Percentiles rank a stretch among this genome's conserved stretches.
Evolutionary conservation across 2,113 vertebrate genomes (phyloP).

Genomic region (Oxygymnocypris stewartii): DNA sequence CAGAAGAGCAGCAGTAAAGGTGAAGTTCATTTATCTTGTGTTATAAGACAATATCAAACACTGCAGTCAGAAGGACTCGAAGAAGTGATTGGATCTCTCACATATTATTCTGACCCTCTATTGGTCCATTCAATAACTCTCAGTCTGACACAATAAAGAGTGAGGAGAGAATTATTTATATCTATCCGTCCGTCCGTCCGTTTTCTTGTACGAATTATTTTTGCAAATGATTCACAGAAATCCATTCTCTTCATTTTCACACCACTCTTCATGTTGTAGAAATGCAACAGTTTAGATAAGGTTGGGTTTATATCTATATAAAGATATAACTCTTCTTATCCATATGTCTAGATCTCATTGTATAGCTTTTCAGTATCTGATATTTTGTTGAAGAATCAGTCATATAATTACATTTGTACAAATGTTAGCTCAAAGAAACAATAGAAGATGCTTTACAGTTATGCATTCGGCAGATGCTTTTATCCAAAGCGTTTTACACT

Average conservation of each 20-base stretch:
- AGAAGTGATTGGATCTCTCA: conserved; percentile 12
- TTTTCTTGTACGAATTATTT: too few relatives aligned
- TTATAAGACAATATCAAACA: not conserved
- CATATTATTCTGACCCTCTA: not conserved
- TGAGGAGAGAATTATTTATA: not conserved
- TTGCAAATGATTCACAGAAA: too few relatives aligned
- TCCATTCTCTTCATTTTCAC: too few relatives aligned
- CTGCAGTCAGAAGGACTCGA: conserved; percentile 13
- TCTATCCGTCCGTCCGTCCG: not conserved
- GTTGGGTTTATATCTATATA: not conserved
- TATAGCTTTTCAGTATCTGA: too few relatives aligned
- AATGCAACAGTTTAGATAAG: not conserved
- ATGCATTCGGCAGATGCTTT: not conserved
- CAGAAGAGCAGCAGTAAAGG: conserved; percentile 26
- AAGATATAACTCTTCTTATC: not conserved
- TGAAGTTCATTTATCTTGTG: conserved; percentile 31
- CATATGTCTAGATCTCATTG: not conserved
- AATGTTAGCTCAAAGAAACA: not conserved
- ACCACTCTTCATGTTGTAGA: too few relatives aligned
- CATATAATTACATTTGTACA: not conserved
- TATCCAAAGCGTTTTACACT: not conserved
- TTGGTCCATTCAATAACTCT: not conserved
- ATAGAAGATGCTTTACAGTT: not conserved
- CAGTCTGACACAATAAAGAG: not conserved
- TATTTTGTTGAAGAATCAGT: not conserved